Conservation (phyloP, 1,140 invertebrate genomes). For the Zophobas atratus region DNA sequence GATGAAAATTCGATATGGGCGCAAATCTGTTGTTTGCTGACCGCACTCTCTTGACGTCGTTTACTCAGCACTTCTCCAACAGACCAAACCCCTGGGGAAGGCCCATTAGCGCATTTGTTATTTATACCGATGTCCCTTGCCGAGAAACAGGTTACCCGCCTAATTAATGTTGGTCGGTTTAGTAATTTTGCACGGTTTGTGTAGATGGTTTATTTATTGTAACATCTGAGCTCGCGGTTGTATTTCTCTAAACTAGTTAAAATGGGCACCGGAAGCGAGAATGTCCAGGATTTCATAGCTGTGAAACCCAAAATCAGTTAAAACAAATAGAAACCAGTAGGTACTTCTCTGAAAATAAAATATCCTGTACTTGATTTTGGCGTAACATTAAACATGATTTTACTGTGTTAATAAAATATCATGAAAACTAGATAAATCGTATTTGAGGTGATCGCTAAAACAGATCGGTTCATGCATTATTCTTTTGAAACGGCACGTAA, state of each 20-base stretch:
- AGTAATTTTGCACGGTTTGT: slow-evolving; percentile 7
- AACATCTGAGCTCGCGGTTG: neutral
- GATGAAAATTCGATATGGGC: slow-evolving; percentile 35
- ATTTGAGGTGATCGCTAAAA: too few relatives aligned
- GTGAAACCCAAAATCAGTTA: neutral
- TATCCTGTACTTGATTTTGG: too few relatives aligned
- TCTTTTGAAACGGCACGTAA: too few relatives aligned
- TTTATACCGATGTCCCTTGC: slow-evolving; percentile 33
- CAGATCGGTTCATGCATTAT: too few relatives aligned
- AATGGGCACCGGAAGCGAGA: too few relatives aligned
- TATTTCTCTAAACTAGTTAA: neutral
- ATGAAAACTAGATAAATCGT: too few relatives aligned
- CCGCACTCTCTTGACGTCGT: slow-evolving; percentile 29
- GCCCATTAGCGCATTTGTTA: slow-evolving; percentile 36
- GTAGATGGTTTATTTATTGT: neutral
- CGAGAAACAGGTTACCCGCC: slow-evolving; percentile 4
- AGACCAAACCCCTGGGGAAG: slow-evolving; percentile 19
- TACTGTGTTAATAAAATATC: too few relatives aligned
- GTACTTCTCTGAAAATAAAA: neutral
- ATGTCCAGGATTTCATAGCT: neutral
- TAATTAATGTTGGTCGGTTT: slow-evolving; percentile 17
- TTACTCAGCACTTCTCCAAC: slow-evolving; percentile 36
- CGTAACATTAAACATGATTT: too few relatives aligned
- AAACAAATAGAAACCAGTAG: neutral
- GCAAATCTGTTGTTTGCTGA: slow-evolving; percentile 36